A percentile compares a stretch with the other conserved stretches of the same genome.
phyloP scores from a whole-genome alignment of 2,888 invertebrate species.

The Napeogenes inachia region DNA sequence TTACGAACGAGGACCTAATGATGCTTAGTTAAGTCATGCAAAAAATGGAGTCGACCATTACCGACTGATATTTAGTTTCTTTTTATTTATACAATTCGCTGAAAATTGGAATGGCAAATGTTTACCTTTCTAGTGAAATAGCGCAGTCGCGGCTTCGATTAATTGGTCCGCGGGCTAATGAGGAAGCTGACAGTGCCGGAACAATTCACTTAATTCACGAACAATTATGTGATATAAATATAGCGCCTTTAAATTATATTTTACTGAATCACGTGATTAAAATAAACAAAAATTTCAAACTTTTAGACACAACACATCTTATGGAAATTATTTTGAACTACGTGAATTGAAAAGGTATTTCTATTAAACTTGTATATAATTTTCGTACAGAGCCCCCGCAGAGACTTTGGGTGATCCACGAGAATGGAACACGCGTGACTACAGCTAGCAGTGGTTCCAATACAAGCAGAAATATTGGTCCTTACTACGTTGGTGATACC shows the following conservation, averaged over 20 bases:
- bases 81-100: not conserved
- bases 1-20: too few species aligned
- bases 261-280: not conserved
- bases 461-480: constrained; percentile 79
- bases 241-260: constrained; percentile 43
- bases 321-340: too few species aligned
- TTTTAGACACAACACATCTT: not conserved
- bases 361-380: not conserved
- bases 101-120: constrained; percentile 27
- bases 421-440: constrained; percentile 84
- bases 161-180: constrained; percentile 70
- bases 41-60: too few species aligned
- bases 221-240: constrained; percentile 65
- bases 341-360: not conserved
- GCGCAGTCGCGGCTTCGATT: constrained; percentile 45
- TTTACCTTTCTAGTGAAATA: constrained; percentile 63
- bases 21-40: too few species aligned
- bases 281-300: too few species aligned
- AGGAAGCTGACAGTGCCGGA: constrained; percentile 74
- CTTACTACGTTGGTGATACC: constrained; percentile 89
- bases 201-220: constrained; percentile 69
- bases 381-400: constrained; percentile 85
- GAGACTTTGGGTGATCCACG: constrained; percentile 86
- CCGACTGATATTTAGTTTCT: too few species aligned
- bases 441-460: constrained; percentile 78